Conservation (phyloP, 30 jellyfish, hydroid and myxozoan species). For the Turritopsis dohrnii region DNA sequence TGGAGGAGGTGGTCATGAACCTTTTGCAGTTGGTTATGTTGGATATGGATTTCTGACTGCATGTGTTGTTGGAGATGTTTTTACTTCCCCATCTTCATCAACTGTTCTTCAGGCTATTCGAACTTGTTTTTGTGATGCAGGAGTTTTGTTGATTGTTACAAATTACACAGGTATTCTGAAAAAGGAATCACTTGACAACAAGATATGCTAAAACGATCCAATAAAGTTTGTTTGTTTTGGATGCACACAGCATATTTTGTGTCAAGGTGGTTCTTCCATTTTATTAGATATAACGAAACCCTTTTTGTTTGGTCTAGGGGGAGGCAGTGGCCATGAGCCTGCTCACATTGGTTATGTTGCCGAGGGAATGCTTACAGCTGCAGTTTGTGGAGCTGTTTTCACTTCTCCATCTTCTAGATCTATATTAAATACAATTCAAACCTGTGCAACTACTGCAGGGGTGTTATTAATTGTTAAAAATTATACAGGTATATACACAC, state of each 20-base stretch:
- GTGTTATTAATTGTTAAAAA: slow-evolving; percentile 79
- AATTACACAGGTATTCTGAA: slow-evolving; percentile 54
- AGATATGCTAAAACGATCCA: background rate
- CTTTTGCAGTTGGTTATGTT: slow-evolving; percentile 74
- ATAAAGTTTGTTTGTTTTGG: background rate
- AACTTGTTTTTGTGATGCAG: slow-evolving; percentile 56
- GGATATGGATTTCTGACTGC: slow-evolving; percentile 86
- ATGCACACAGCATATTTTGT: background rate
- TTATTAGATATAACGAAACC: background rate
- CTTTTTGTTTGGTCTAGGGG: slow-evolving; percentile 44
- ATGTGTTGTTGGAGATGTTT: slow-evolving; percentile 75
- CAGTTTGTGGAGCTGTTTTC: slow-evolving; percentile 90
- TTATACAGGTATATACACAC: slow-evolving; percentile 58
- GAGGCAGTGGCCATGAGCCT: slow-evolving; percentile 99
- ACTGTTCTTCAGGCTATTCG: slow-evolving; percentile 60
- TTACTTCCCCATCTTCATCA: slow-evolving; percentile 79
- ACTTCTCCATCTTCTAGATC: slow-evolving; percentile 91
- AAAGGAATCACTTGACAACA: background rate
- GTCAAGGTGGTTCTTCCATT: background rate
- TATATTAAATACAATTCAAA: slow-evolving; percentile 63
- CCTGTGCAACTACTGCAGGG: slow-evolving; percentile 80
- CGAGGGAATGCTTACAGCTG: slow-evolving; percentile 92
- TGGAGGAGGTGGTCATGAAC: slow-evolving; percentile 97
- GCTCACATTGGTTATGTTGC: slow-evolving; percentile 92
- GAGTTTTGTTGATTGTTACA: slow-evolving; percentile 68